These are phyloP conservation scores for Cygnus buccinator DNA, from an alignment of 2,113 vertebrate genomes.

Conservation along the genomic window DNA sequence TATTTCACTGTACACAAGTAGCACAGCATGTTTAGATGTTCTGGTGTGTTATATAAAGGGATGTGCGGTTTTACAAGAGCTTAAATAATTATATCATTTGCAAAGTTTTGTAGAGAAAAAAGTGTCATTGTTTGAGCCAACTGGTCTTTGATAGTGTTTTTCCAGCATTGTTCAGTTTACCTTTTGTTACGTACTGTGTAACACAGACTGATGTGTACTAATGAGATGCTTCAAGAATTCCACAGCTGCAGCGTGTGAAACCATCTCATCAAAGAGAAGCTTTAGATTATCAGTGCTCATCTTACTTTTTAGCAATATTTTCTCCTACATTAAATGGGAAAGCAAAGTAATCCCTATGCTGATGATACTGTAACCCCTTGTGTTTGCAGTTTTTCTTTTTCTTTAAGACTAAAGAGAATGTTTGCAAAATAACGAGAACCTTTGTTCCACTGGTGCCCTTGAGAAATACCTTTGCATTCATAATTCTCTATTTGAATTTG, in stretches of 20 bases:
- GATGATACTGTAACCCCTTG: neutral
- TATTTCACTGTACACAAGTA: neutral
- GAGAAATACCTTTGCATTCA: neutral
- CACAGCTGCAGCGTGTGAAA: neutral
- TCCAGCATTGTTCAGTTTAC: neutral
- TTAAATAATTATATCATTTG: neutral
- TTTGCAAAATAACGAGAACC: neutral
- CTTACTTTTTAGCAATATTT: neutral
- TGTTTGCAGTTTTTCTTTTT: neutral
- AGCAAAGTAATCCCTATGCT: neutral
- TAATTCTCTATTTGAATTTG: slow-evolving; percentile 6
- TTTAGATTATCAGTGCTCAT: neutral
- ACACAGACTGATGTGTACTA: neutral
- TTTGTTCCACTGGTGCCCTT: neutral
- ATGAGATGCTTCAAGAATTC: neutral
- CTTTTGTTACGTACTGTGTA: neutral
- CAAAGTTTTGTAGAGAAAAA: neutral
- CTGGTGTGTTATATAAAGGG: neutral
- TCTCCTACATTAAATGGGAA: neutral
- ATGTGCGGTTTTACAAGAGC: neutral
- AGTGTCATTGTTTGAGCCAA: neutral
- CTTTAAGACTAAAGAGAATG: neutral
- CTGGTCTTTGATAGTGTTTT: neutral
- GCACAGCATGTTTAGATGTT: neutral
- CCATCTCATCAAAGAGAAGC: neutral